Evolutionary conservation across 2,888 invertebrate genomes (phyloP), one percentile per base, ranked within the genome.

Genomic region (Synanthedon vespiformis): DNA sequence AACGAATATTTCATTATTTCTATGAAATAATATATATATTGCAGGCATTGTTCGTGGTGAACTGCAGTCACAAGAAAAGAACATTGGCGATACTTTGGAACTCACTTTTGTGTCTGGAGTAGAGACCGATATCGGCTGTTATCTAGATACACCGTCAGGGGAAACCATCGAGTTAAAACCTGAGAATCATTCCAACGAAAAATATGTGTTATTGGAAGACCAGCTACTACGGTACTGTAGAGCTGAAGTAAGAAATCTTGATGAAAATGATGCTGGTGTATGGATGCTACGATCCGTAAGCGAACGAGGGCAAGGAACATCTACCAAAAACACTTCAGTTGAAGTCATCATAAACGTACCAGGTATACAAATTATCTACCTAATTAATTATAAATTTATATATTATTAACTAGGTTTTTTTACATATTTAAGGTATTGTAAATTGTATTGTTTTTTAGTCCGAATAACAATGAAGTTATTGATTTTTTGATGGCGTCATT

Each of bases 261-360:
- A 58, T 6, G 52, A 52, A 8, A 53, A 51, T 5, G 69, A 70
- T 51, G 54, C 48, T 12, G 71, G 71, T 0, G 2, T 62, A 3
- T 72, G 71, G 71, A 61, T 57, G 0, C 40, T 65, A 14, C 52
- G 47, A 5, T 48, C 12, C 18, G 22, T 18, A 16, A 48, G 22
- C 18, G 48, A 48, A 6, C 16, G 22, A 48, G 48, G 48, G 18
- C 8, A 14, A 8, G 48, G 48, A 16, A 48, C 13, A 14, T 44
- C 44, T 44, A 13, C 3, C 14, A 1, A 1, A 14, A 13, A n/a
- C 13, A 44, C 6, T 13, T 13, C 44, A 12, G 6, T 13, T 14
- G 14, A 44, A 6, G 13, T 44, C n/a, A 13, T 14, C 14, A 44
- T 44, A 44, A 1, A 44, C 6, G 3, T 3, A 14, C 44, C 44